Base-by-base conservation (phyloP, 1,140 invertebrate species). In the Colletes gigas region DNA sequence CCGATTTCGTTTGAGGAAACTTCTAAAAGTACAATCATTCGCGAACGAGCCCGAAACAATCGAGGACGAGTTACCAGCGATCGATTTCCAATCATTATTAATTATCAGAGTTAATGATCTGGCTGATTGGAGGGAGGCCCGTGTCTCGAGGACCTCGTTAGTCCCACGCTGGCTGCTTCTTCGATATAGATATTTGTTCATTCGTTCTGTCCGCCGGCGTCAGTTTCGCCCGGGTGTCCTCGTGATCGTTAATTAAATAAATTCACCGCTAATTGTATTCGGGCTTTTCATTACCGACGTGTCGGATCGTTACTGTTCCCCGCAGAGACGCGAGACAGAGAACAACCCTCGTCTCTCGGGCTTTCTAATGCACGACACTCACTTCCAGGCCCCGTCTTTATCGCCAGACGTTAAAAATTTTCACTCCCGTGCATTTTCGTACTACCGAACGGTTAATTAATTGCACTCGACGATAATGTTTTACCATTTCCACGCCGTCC, bases 121-220 rank as follows among this genome's bases (percentile, higher is more conserved):
- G 74, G 80, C 81, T 88, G 88, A 89, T 90, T 89, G 85, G 76
- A 75, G 78, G 59, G 75, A 78, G 74, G 9, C 14, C 79, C 30
- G 89, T 30, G 30, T 89, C 89, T 89, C 83, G 83, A 89, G 88
- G 78, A 86, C 81, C 85, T 90, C 83, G 89, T 89, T 90, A 90
- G 82, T 89, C 78, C 87, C 76, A 80, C 65, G 59, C 17, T 55
- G 84, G 70, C 67, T 77, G 75, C 41, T 75, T 78, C 62, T 62
- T 69, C 55, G 69, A 47, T 63, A 73, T 44, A 81, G 68, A 68
- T 55, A 54, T 83, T 72, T 71, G 78, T 83, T 80, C 73, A 21
- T 47, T 77, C 57, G 52, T 63, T 68, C 72, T 68, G 72, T 72
- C 72, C 44, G 63, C 17, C 62, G 65, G 65, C 60, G 30, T 30